These are phyloP conservation scores for Xylophagus ater DNA, from an alignment of 2,888 invertebrate species.

Conservation along the genomic window DNA sequence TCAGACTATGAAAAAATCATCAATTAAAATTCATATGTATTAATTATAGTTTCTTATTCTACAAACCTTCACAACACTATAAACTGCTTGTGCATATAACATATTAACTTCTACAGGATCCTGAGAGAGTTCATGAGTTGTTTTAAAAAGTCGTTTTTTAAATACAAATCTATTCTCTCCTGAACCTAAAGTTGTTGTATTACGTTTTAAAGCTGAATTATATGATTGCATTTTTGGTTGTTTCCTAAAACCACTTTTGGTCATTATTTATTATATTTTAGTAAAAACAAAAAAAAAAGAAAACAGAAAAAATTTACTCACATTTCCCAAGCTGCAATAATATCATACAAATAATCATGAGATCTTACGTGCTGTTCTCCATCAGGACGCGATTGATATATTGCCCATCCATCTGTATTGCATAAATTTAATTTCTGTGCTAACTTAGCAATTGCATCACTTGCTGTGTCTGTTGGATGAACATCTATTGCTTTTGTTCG, in stretches of 20 bases:
- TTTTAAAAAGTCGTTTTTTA: conserved; percentile 78
- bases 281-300: conserved; percentile 1
- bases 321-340: conserved; percentile 91
- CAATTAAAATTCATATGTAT: not conserved
- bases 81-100: conserved; percentile 89
- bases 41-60: not conserved
- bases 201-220: conserved; percentile 44
- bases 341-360: conserved; percentile 86
- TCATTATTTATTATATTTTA: no score
- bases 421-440: conserved; percentile 79
- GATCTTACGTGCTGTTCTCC: conserved; percentile 83
- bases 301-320: conserved; percentile 37
- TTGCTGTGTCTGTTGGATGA: conserved; percentile 87
- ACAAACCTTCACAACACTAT: conserved; percentile 80
- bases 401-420: conserved; percentile 86
- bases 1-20: conserved; percentile 54
- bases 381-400: conserved; percentile 79
- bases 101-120: conserved; percentile 92
- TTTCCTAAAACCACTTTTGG: conserved; percentile 40
- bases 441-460: conserved; percentile 77
- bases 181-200: conserved; percentile 61
- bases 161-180: conserved; percentile 89
- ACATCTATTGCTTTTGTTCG: conserved; percentile 92
- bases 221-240: conserved; percentile 45
- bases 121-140: conserved; percentile 79